Evolutionary conservation across 1,140 invertebrate species (phyloP), one percentile per base, ranked within the genome.

Genomic region (Papilio dardanus): DNA sequence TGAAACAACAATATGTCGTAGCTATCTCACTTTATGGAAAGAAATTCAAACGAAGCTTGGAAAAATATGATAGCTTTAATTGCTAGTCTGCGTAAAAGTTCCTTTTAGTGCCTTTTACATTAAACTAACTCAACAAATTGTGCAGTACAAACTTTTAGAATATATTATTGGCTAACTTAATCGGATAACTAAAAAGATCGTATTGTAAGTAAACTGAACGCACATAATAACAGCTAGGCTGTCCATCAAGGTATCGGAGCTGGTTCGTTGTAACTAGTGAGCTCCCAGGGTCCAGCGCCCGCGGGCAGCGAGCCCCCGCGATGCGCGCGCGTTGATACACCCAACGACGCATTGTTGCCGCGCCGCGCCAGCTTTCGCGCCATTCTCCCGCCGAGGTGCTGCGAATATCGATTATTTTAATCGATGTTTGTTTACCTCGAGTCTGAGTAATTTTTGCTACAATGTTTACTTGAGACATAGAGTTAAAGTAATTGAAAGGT

Each of bases 341-440:
- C 40, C 83, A 89, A 91, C 86, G 88, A 89, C 76, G 88, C 85
- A 92, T 92, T 92, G 90, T 92, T 90, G 83, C 86, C 80, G 76
- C 81, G 81, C 83, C 88, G 89, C 84, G 90, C 88, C 86, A 92
- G 86, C 85, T 90, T 92, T 92, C 90, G 85, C 90, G 86, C 88
- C 90, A 92, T 92, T 92, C 88, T 92, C 78, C 78, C 62, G 66
- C 31, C 14, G 79, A 79, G 82, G 86, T 86, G 83, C 81, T 81
- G 76, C 81, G 82, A 88, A 87, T 83, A 91, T 90, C 89, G 81
- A 76, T 78, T 74, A 77, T 71, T 78, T 67, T 83, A 79, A 92
- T 90, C 88, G 86, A 81, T 88, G 84, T 91, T 90, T 90, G 90
- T 90, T 92, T 92, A 90, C 88, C 84, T 80, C 79, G 81, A 83